Percentiles rank a stretch among this genome's conserved stretches.
Conservation (phyloP, 2,113 vertebrate genomes). For the Gopherus flavomarginatus region DNA sequence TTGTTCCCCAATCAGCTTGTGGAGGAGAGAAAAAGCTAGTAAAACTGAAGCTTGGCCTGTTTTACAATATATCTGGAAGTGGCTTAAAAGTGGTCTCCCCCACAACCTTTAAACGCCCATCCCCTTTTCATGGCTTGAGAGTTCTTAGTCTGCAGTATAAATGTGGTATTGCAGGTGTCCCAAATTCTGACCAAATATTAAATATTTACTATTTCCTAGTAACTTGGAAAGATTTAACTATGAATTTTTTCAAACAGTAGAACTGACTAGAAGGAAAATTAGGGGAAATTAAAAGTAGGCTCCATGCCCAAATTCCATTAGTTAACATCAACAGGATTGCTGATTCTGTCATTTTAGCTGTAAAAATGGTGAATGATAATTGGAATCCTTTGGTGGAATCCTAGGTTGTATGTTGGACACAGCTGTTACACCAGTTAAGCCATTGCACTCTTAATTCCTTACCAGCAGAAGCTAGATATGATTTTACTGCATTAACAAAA, state of each 20-base stretch:
- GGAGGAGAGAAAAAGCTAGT: not conserved
- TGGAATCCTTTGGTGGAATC: not conserved
- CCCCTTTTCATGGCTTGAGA: not conserved
- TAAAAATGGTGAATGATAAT: not conserved
- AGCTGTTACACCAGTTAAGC: not conserved
- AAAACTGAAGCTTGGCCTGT: not conserved
- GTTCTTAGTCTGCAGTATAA: not conserved
- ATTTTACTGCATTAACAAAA: not conserved
- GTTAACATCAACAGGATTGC: accelerated
- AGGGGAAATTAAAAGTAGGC: not conserved
- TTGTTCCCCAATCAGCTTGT: not conserved
- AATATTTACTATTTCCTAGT: not conserved
- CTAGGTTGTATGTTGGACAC: constrained; percentile 2
- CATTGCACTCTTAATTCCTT: not conserved
- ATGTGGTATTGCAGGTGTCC: not conserved
- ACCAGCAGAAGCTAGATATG: accelerated
- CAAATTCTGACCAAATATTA: not conserved
- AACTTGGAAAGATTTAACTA: not conserved
- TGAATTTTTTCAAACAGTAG: not conserved
- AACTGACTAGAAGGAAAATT: not conserved
- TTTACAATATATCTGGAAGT: not conserved
- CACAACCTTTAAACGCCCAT: not conserved
- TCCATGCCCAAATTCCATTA: not conserved
- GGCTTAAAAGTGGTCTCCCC: not conserved
- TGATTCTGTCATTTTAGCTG: not conserved